Conservation (phyloP, 1,140 invertebrate species). For the Stegodyphus dumicola region DNA sequence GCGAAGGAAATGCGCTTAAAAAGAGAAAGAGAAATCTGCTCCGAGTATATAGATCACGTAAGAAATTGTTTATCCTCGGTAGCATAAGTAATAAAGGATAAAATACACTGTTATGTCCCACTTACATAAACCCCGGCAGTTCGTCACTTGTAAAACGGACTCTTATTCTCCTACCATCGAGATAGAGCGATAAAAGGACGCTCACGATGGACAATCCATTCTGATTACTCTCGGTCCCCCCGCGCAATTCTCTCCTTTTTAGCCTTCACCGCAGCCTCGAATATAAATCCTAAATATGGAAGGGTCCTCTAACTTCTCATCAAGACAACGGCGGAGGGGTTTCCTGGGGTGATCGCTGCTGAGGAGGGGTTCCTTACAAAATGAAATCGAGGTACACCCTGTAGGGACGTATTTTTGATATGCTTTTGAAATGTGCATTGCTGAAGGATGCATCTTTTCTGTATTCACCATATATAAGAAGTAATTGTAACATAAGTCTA, state of each 20-base stretch:
- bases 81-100: conserved; percentile 61
- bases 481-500: too few species aligned
- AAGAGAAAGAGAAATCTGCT: conserved; percentile 45
- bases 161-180: background rate
- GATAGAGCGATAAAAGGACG: conserved; percentile 55
- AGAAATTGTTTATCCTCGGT: conserved; percentile 54
- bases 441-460: too few species aligned
- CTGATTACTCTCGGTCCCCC: conserved; percentile 39
- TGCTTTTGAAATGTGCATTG: too few species aligned
- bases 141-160: conserved; percentile 58
- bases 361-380: conserved; percentile 36
- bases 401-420: too few species aligned
- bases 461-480: too few species aligned
- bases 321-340: background rate
- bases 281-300: conserved; percentile 60
- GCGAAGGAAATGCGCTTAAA: background rate
- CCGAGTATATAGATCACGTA: conserved; percentile 52
- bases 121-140: conserved; percentile 60
- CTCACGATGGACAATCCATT: conserved; percentile 57
- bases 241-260: conserved; percentile 41
- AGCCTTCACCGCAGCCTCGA: background rate
- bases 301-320: conserved; percentile 48
- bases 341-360: background rate
- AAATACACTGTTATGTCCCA: conserved; percentile 60
- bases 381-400: conserved; percentile 35